Evolutionary conservation across 92 coral and sea anemone species (phyloP), one percentile per base, ranked within the genome.

Genomic region (Zoanthus sociatus): DNA sequence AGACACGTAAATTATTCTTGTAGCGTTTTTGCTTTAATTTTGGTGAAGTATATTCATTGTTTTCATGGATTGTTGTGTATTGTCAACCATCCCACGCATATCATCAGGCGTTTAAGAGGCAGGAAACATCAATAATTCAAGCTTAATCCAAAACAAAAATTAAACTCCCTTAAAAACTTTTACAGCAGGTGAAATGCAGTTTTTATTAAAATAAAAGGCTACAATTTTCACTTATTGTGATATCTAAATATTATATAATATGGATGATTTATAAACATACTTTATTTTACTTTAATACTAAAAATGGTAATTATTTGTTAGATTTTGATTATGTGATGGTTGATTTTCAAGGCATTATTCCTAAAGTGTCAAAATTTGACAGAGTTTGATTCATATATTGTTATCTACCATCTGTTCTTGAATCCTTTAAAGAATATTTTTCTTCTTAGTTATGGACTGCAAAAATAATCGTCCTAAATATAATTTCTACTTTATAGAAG

Each of bases 101-200:
- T 81, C 46, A 26, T 81, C 32, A 81, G 60, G 75, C 10, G 75
- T 37, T 81, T 66, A 81, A 66, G 12, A 61, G 48, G 58, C 73
- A 21, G 73, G 84, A 81, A 64, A 81, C 73, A 66, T 81, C 33
- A 81, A 81, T 81, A 60, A 81, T 81, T 66, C 20, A 81, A 10
- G 31, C 9, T 0, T 14, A 51, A 68, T 58, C 45, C 85, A 45
- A 44, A 66, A 55, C 47, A 21, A 81, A 47, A 45, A 77, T 11
- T 58, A 50, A 44, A 53, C 85, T 75, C 63, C 85, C 63, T 63
- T 66, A 81, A 51, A n/a, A 2, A 18, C 20, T 63, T 48, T n/a
- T 63, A 7, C 15, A 63, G 32, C 85, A 81, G 85, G 75, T 81
- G 85, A 81, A 26, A 37, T n/a, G 17, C 30, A n/a, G 31, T 21